A percentile compares a stretch with the other conserved stretches of the same genome.
These are phyloP conservation scores for Sesia apiformis DNA, from an alignment of 2,888 invertebrate genomes.

Conservation along the genomic window DNA sequence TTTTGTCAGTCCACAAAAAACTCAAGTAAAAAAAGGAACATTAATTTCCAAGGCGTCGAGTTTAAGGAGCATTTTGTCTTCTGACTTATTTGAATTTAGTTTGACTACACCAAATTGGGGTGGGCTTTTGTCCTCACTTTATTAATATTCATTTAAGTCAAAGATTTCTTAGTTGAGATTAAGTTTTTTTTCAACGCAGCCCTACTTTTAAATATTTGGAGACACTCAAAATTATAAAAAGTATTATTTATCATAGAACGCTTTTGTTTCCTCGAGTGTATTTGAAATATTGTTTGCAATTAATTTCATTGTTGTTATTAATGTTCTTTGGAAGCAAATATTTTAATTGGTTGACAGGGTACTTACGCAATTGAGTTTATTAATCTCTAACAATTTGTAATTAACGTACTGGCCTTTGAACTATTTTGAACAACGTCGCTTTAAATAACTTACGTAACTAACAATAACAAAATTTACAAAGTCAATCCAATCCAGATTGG, in stretches of 20 bases:
- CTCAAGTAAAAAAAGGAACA: slow-evolving; percentile 32
- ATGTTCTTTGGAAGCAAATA: slow-evolving; percentile 3
- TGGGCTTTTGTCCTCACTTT: slow-evolving; percentile 9
- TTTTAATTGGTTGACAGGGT: slow-evolving; percentile 14
- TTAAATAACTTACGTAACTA: no score
- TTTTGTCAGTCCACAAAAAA: slow-evolving; percentile 13
- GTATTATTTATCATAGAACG: slow-evolving; percentile 43
- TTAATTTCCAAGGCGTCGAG: slow-evolving; percentile 48
- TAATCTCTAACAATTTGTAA: neutral
- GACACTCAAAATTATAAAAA: slow-evolving; percentile 17
- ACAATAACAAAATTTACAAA: no score
- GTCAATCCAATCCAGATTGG: no score
- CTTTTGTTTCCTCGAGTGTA: slow-evolving; percentile 33
- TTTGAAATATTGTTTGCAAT: slow-evolving; percentile 43
- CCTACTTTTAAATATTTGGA: slow-evolving; percentile 49
- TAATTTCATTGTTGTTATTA: slow-evolving; percentile 27
- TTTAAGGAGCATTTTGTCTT: slow-evolving; percentile 47
- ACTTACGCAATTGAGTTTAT: neutral
- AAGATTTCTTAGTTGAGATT: slow-evolving; percentile 7
- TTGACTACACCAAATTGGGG: slow-evolving; percentile 20
- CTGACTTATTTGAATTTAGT: slow-evolving; percentile 33
- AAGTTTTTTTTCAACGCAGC: slow-evolving; percentile 11
- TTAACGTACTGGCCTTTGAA: neutral
- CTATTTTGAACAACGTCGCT: no score
- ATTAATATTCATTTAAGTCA: slow-evolving; percentile 33